These are phyloP conservation scores for Tenthredo livida DNA, from an alignment of 2,888 invertebrate genomes.

Conservation along the genomic window DNA sequence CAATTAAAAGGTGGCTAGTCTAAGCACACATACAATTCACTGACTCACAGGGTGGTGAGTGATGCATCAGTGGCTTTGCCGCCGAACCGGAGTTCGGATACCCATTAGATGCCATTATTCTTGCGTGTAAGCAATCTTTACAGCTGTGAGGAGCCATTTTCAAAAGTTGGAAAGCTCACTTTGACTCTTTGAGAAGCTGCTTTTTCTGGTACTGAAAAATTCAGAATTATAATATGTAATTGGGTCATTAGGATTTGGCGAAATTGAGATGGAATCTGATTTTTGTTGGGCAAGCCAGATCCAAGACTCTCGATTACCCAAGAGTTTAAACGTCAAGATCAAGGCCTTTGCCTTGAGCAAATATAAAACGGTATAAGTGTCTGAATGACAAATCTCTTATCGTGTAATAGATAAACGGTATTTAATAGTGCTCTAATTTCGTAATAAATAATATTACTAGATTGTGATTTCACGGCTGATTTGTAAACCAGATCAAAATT, in stretches of 20 bases:
- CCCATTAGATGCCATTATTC: slow-evolving; percentile 75
- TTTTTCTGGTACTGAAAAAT: slow-evolving; percentile 61
- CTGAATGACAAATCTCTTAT: background rate
- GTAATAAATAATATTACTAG: background rate
- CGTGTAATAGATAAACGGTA: background rate
- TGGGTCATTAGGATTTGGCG: background rate
- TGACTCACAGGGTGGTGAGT: slow-evolving; percentile 77
- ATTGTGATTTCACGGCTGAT: background rate
- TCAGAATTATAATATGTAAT: slow-evolving; percentile 54
- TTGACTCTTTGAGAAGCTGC: slow-evolving; percentile 55
- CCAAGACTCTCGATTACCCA: background rate
- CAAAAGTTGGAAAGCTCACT: slow-evolving; percentile 60
- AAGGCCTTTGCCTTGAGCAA: background rate
- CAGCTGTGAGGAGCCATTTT: slow-evolving; percentile 80
- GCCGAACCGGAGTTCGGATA: slow-evolving; percentile 66
- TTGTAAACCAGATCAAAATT: background rate
- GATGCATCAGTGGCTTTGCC: slow-evolving; percentile 66
- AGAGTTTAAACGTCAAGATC: background rate
- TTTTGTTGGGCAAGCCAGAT: background rate
- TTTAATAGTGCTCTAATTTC: background rate
- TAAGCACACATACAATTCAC: slow-evolving; percentile 77
- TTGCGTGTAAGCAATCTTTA: slow-evolving; percentile 78
- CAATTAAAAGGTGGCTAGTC: slow-evolving; percentile 70
- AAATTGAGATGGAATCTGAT: background rate
- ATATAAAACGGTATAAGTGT: background rate